Base-by-base conservation (phyloP, 2,888 invertebrate species). In the Lithosia quadra region DNA sequence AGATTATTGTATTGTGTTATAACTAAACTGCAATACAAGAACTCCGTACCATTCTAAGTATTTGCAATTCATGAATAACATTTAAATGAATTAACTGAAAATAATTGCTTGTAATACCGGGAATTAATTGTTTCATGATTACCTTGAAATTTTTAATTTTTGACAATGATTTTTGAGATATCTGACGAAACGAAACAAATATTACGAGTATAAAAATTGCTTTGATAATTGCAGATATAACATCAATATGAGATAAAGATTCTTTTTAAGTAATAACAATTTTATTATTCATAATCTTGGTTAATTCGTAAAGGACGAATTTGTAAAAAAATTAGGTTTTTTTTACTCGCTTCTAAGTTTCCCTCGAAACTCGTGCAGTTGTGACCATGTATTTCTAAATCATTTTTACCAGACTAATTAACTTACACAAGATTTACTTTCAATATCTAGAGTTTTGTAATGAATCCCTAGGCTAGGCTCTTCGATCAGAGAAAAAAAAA, bases 21-120 rank as follows among this genome's bases (percentile, higher is more conserved):
- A n/a, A 63, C 13, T 8, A 18, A 58, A 59, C 59, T 65, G 28
- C 59, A 22, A 49, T 36, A 58, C 58, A 65, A 60, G 34, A 49
- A 22, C 55, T 63, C 18, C 7, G 15, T 18, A 15, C 49, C 9
- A n/a, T n/a, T n/a, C n/a, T n/a, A n/a, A n/a, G n/a, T 34, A 65
- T 60, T 60, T 60, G 59, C 65, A 53, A 65, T 65, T 59, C 49
- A 65, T 65, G 53, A 65, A 65, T 53, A 53, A 53, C 33, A 60
- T 59, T 43, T 55, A 33, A 65, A 34, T 65, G 22, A 53, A 59
- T 13, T 34, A 18, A 22, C 36, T 49, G 21, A 58, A 65, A 39
- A 28, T 65, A 58, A 58, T 58, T 22, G 18, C 13, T 61, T 65
- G 39, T 11, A 56, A n/a, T 39, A 34, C 55, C 24, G 18, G 5